phyloP scores from a whole-genome alignment of 2,113 vertebrate species.

The Lepidiolamprologus cunningtoni region DNA sequence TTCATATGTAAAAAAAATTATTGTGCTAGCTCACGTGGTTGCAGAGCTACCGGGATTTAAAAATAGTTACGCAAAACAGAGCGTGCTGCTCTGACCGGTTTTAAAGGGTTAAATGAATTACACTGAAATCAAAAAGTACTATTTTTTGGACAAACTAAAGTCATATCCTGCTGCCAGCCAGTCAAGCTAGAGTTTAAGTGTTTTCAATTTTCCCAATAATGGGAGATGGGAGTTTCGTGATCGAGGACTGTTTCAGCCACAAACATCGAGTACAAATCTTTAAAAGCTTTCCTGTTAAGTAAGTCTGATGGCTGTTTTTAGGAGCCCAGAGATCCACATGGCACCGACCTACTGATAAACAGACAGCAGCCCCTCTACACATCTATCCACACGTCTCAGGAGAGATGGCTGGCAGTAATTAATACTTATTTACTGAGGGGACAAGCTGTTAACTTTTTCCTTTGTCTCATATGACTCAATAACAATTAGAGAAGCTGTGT shows the following conservation, averaged over 20 bases:
- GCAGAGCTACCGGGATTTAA: not conserved
- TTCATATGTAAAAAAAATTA: fast-evolving
- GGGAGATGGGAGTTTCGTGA: fast-evolving
- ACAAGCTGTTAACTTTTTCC: not conserved
- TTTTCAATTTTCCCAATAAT: not conserved
- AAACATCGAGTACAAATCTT: not conserved
- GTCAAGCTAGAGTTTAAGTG: not conserved
- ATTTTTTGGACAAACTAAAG: not conserved
- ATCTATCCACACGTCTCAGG: not conserved
- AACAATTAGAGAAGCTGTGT: slow-evolving; percentile 36
- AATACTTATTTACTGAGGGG: slow-evolving; percentile 21
- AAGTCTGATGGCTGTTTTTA: not conserved
- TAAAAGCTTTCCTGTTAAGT: not conserved
- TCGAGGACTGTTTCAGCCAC: not conserved
- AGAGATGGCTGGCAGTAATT: slow-evolving; percentile 13
- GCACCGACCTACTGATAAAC: slow-evolving; percentile 41
- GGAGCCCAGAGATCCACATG: not conserved
- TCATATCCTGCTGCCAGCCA: not conserved
- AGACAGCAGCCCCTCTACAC: not conserved
- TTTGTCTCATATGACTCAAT: slow-evolving; percentile 24
- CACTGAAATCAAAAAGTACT: not conserved
- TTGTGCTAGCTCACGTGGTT: fast-evolving
- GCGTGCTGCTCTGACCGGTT: fast-evolving
- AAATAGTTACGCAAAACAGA: fast-evolving
- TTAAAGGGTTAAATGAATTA: not conserved